Evolutionary conservation across 2,113 vertebrate genomes (phyloP).

Genomic region (Natator depressus): DNA sequence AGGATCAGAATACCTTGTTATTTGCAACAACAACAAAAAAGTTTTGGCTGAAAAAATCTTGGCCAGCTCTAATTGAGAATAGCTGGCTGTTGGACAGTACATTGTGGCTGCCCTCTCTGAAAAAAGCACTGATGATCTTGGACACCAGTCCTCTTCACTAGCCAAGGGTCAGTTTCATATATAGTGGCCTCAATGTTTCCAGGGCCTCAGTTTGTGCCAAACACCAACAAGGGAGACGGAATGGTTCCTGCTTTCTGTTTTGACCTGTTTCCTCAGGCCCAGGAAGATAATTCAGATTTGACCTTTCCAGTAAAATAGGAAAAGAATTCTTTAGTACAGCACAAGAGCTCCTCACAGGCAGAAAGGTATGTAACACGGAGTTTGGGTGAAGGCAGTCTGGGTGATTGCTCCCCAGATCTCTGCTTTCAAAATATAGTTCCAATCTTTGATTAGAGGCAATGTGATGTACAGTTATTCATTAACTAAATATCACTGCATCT

Average conservation of each 20-base stretch:
- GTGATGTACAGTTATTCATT: conserved; percentile 10
- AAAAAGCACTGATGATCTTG: not conserved
- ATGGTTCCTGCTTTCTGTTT: accelerated
- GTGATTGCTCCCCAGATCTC: not conserved
- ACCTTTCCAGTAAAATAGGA: not conserved
- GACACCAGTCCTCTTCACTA: not conserved
- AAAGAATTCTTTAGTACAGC: not conserved
- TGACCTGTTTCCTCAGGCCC: not conserved
- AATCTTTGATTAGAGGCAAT: conserved; percentile 27
- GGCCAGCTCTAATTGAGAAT: not conserved
- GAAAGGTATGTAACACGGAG: not conserved
- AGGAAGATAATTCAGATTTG: not conserved
- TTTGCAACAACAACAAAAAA: not conserved
- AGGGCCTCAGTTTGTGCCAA: not conserved
- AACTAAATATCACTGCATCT: conserved; percentile 12
- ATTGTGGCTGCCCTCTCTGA: not conserved
- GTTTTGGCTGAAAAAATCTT: not conserved
- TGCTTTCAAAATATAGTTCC: conserved; percentile 24
- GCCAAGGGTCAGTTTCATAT: not conserved
- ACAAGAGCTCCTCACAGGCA: not conserved
- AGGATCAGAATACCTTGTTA: not conserved
- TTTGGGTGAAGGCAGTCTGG: not conserved
- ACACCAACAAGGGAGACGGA: not conserved
- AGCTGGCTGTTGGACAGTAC: not conserved
- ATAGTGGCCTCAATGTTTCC: not conserved